Percentiles rank a stretch among this genome's conserved stretches.
phyloP scores from a whole-genome alignment of 2,113 vertebrate genomes.

The Melanerpes aurifrons region DNA sequence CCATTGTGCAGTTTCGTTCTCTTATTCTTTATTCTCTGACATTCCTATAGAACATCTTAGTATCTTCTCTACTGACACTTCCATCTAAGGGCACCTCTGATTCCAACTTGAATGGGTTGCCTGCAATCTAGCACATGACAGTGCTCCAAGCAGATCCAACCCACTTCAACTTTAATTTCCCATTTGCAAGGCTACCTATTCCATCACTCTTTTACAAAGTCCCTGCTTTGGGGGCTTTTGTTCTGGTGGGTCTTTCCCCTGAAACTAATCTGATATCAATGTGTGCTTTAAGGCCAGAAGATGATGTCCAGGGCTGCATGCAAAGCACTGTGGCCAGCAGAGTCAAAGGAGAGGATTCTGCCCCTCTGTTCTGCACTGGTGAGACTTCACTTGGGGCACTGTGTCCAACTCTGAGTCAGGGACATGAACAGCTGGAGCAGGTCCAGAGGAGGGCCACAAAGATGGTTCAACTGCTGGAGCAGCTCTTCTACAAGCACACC shows the following conservation, averaged over 20 bases:
- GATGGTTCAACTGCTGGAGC: too few relatives aligned
- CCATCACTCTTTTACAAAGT: not conserved
- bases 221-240: not conserved
- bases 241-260: accelerated
- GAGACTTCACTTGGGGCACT: too few relatives aligned
- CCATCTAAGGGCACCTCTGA: not conserved
- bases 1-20: not conserved
- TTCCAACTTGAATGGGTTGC: not conserved
- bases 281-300: too few relatives aligned
- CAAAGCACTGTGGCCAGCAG: not conserved
- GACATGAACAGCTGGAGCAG: too few relatives aligned
- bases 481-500: too few relatives aligned
- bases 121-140: not conserved
- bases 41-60: constrained; percentile 17
- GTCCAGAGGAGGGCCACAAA: too few relatives aligned
- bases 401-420: too few relatives aligned
- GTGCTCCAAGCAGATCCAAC: not conserved
- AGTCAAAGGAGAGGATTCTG: too few relatives aligned
- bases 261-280: not conserved
- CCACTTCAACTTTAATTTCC: not conserved
- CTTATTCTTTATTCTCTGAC: not conserved
- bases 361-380: too few relatives aligned
- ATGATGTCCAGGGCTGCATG: not conserved
- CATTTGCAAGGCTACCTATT: not conserved
- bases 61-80: constrained; percentile 6